Base-by-base conservation (phyloP, 2,113 vertebrate species). In the Pelvicachromis taeniatus region DNA sequence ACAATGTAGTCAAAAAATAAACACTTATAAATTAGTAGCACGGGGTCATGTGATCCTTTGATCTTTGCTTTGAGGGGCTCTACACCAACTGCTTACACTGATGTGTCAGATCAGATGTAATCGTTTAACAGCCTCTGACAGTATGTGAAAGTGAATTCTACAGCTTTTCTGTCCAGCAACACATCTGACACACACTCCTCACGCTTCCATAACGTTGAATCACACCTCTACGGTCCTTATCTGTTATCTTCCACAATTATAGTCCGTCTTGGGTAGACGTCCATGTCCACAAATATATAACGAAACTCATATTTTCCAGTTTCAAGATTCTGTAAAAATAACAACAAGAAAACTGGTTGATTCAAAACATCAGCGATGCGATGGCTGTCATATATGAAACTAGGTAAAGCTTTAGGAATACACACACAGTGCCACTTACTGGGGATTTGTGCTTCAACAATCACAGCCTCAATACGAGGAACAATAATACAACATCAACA, bases 191-290 rank as follows among this genome's bases (percentile, higher is more conserved):
- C 40, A 17, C 5, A 10, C 9, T 48, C 21, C 9, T 61, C 21
- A 77, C 29, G 77, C 33, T 56, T 54, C 29, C 31, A 29, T 11
- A 52, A 16, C 16, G 11, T 16, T 40, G 52, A 26, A 45, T 45
- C 48, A 35, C 35, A 77, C n/a, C 7, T 26, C 9, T 40, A 26
- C 50, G n/a, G 23, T 38, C 54, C 48, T 91, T 91, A 96, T 95
- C 98, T 95, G 92, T 98, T 98, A 89, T 99, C 98, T 95, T 99
- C 98, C 80, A 99, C 68, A 38, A 98, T 63, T 85, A 99, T 98
- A n/a, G 95, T 97, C 93, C 97, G 96, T 92, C 96, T 96, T 8
- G 99, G 97, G 87, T 97, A 98, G 13, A 95, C 87, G 29, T 98
- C 97, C 8, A 99, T 33, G 0, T 99, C 98, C 92, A 99, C 98